These are phyloP conservation scores for Oryzias woworae DNA, from an alignment of 2,113 vertebrate species.

Conservation along the genomic window DNA sequence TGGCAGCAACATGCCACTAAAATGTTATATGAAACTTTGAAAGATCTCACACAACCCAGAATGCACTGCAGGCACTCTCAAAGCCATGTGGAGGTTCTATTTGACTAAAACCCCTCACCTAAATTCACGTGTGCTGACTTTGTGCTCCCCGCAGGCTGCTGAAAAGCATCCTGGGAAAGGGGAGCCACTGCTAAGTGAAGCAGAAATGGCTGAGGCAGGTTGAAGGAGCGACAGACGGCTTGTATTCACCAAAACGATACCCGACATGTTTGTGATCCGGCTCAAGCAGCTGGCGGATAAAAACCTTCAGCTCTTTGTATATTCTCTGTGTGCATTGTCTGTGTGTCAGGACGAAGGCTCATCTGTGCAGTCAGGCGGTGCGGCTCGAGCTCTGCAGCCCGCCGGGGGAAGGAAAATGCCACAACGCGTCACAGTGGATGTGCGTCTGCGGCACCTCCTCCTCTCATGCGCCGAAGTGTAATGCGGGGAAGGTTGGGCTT, in stretches of 20 bases:
- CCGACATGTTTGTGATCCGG: slow-evolving; percentile 11
- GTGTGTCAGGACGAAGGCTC: slow-evolving; percentile 7
- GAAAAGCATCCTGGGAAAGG: slow-evolving; percentile 36
- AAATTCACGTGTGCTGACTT: not conserved
- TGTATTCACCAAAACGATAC: slow-evolving; percentile 8
- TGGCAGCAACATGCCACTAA: no score
- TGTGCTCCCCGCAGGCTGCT: not conserved
- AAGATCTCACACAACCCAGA: no score
- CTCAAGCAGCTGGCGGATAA: not conserved
- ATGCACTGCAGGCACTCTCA: no score
- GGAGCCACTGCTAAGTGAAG: slow-evolving; percentile 3
- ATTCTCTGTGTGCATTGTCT: not conserved
- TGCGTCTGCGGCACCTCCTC: not conserved
- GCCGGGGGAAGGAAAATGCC: slow-evolving; percentile 29
- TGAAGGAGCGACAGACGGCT: not conserved
- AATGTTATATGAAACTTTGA: no score
- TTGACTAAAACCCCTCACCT: no score
- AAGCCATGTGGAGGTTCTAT: no score
- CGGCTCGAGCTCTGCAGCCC: slow-evolving; percentile 17
- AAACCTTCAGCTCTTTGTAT: slow-evolving; percentile 11
- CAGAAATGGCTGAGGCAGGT: not conserved
- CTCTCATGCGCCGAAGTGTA: not conserved
- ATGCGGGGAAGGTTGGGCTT: no score
- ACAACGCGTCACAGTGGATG: slow-evolving; percentile 19
- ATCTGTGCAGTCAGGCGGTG: slow-evolving; percentile 34